Conservation (phyloP, 2,888 invertebrate species). For the Pocota personata region DNA sequence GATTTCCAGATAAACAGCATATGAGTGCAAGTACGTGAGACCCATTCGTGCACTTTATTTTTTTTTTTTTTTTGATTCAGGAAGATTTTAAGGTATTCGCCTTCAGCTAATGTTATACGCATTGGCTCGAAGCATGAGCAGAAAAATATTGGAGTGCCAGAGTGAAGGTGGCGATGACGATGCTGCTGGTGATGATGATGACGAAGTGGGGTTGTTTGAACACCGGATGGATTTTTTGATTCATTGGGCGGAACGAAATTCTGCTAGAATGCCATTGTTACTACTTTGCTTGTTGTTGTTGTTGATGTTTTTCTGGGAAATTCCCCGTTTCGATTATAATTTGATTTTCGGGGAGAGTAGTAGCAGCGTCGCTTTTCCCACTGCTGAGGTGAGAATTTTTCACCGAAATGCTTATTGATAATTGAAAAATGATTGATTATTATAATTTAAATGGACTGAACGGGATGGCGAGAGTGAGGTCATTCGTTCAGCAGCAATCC, state of each 20-base stretch:
- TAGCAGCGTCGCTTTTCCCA: background rate
- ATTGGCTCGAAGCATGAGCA: background rate
- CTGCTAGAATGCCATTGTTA: slow-evolving; percentile 31
- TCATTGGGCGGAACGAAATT: slow-evolving; percentile 43
- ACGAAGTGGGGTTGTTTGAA: slow-evolving; percentile 2
- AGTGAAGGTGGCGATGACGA: slow-evolving; percentile 7
- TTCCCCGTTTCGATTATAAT: slow-evolving; percentile 30
- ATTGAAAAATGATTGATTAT: slow-evolving; percentile 45
- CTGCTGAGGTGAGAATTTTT: slow-evolving; percentile 26
- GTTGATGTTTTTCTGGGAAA: background rate
- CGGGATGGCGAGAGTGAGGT: background rate
- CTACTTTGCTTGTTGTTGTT: background rate
- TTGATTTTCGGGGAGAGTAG: background rate
- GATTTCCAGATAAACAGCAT: no score
- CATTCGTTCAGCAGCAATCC: background rate
- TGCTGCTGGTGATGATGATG: background rate
- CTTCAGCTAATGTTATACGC: background rate
- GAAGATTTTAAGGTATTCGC: slow-evolving; percentile 4
- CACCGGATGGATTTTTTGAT: slow-evolving; percentile 50
- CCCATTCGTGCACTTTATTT: no score
- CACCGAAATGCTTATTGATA: slow-evolving; percentile 46
- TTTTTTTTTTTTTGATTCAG: background rate
- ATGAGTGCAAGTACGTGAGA: no score
- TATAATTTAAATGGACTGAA: slow-evolving; percentile 12
- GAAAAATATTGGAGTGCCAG: background rate